Evolutionary conservation across 1,140 invertebrate genomes (phyloP).

Genomic region (Steinernema feltiae): DNA sequence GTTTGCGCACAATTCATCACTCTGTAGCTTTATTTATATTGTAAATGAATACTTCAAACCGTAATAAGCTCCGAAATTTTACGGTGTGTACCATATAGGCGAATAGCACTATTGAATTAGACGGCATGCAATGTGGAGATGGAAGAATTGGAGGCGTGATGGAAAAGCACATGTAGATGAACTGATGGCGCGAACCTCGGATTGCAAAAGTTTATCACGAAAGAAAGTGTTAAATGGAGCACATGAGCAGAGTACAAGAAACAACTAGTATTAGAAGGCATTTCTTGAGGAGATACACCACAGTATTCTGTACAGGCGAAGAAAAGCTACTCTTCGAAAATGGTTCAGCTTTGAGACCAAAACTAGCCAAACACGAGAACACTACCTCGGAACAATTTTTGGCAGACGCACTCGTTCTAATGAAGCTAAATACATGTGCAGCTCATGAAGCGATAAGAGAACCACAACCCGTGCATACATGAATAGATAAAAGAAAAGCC

Average conservation of each 20-base stretch:
- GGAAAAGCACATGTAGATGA: not conserved
- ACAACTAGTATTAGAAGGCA: not conserved
- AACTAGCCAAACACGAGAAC: not conserved
- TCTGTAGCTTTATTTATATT: not conserved
- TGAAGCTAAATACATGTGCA: not conserved
- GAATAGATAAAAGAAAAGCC: not conserved
- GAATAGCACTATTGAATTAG: not conserved
- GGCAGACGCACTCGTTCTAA: not conserved
- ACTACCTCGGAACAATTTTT: not conserved
- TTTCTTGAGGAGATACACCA: not conserved
- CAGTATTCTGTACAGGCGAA: not conserved
- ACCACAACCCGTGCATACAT: constrained; percentile 4
- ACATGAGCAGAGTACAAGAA: no score
- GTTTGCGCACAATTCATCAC: not conserved
- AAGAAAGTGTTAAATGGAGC: no score
- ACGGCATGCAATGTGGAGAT: not conserved
- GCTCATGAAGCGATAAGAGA: not conserved
- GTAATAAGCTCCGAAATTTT: not conserved
- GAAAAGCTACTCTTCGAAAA: not conserved
- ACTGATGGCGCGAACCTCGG: not conserved
- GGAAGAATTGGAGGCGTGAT: not conserved
- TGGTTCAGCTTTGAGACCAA: constrained; percentile 5
- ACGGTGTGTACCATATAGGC: not conserved
- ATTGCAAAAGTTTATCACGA: not conserved
- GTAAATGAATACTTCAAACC: not conserved